Conservation (phyloP, 2,888 invertebrate species). For the Dorcus hopei region DNA sequence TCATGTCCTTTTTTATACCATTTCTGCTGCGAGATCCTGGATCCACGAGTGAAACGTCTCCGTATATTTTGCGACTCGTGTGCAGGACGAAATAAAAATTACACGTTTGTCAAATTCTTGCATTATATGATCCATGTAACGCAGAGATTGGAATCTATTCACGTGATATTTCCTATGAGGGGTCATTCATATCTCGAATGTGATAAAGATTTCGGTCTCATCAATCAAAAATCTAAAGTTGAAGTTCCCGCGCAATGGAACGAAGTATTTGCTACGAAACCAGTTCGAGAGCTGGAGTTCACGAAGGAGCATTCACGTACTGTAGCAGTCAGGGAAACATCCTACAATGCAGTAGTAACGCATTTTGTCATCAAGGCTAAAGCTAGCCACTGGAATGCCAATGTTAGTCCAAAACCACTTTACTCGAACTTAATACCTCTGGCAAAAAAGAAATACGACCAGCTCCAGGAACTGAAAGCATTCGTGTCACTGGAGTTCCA, state of each 20-base stretch:
- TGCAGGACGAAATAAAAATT: conserved; percentile 32
- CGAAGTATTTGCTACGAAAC: conserved; percentile 7
- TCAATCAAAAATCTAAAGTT: too few relatives aligned
- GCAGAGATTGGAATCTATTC: conserved; percentile 25
- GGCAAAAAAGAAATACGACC: conserved; percentile 5
- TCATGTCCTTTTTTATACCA: neutral
- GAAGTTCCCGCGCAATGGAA: too few relatives aligned
- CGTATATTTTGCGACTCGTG: conserved; percentile 9
- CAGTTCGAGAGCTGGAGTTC: conserved; percentile 16
- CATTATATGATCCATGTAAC: conserved; percentile 27
- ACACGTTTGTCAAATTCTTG: conserved; percentile 28
- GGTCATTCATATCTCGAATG: conserved; percentile 14
- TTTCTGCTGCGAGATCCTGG: neutral
- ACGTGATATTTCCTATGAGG: conserved; percentile 26
- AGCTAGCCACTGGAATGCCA: neutral
- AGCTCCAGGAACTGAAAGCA: conserved; percentile 6
- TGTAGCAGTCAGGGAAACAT: conserved; percentile 5
- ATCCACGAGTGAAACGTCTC: neutral
- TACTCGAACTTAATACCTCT: neutral
- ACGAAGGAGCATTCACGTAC: conserved; percentile 12
- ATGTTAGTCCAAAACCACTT: conserved; percentile 1
- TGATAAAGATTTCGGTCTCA: too few relatives aligned
- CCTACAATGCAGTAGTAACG: neutral
- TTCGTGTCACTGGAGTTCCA: conserved; percentile 3
- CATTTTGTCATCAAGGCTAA: neutral